Conservation (phyloP, 2,113 vertebrate genomes). For the Arothron firmamentum region DNA sequence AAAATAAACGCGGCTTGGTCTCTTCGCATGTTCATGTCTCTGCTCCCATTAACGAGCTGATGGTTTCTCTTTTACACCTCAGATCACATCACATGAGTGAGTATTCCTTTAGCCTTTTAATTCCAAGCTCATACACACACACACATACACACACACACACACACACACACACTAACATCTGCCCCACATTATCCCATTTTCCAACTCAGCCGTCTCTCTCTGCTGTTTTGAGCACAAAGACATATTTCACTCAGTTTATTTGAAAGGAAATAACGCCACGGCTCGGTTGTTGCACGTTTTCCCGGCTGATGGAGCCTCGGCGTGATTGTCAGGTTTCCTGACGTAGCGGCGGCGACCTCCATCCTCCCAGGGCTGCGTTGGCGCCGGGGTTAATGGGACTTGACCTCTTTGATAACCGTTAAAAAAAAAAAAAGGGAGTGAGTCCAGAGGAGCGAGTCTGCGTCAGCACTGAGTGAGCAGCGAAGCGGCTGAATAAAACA, state of each 20-base stretch:
- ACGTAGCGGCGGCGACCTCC: background rate
- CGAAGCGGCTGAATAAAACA: background rate
- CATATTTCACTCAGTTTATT: no score
- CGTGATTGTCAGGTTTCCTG: background rate
- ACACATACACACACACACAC: slow-evolving; percentile 8
- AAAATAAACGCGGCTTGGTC: no score
- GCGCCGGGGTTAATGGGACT: slow-evolving; percentile 2
- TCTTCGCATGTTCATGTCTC: no score
- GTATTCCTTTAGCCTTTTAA: slow-evolving; percentile 14
- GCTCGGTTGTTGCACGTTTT: no score
- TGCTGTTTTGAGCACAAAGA: no score
- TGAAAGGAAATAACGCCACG: no score
- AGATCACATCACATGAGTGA: slow-evolving; percentile 27
- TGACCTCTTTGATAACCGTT: background rate
- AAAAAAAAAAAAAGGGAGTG: background rate
- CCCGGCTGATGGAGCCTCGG: background rate
- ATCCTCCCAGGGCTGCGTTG: background rate
- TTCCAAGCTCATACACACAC: background rate
- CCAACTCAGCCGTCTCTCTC: no score
- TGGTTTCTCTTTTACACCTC: slow-evolving; percentile 27
- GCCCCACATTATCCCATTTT: background rate
- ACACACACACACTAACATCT: background rate
- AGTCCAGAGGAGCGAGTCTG: background rate
- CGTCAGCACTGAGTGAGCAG: background rate
- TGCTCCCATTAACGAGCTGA: background rate